These are phyloP conservation scores for Anastrepha obliqua DNA, from an alignment of 1,140 invertebrate species.

Conservation along the genomic window DNA sequence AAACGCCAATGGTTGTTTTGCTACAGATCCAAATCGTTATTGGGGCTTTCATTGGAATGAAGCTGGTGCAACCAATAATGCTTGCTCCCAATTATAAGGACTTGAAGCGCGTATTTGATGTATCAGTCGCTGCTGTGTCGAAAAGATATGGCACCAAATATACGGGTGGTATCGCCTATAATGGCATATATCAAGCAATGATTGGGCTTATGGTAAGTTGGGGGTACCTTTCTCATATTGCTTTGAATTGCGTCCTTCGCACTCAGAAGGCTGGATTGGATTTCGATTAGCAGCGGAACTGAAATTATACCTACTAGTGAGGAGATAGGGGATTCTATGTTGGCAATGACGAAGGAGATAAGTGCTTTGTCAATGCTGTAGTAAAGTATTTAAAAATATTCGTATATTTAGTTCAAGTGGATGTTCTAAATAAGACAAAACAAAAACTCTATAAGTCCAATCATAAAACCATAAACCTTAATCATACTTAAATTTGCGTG, in stretches of 20 bases:
- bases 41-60: conserved; percentile 82
- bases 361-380: background rate
- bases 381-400: no score
- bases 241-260: conserved; percentile 81
- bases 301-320: conserved; percentile 79
- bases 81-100: conserved; percentile 82
- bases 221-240: conserved; percentile 82
- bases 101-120: conserved; percentile 77
- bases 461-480: no score
- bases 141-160: conserved; percentile 81
- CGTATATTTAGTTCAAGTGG: no score
- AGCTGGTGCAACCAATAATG: conserved; percentile 79
- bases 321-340: conserved; percentile 73
- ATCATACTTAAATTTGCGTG: no score
- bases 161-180: conserved; percentile 73
- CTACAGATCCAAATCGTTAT: conserved; percentile 85
- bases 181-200: conserved; percentile 75
- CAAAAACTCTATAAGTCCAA: no score
- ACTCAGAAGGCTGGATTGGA: conserved; percentile 76
- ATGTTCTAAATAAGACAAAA: no score
- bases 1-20: conserved; percentile 76
- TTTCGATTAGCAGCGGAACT: conserved; percentile 82
- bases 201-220: conserved; percentile 80
- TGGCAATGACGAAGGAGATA: conserved; percentile 71
- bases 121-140: conserved; percentile 77